Evolutionary conservation across 2,113 vertebrate genomes (phyloP).

Genomic region (Syngnathus typhle): DNA sequence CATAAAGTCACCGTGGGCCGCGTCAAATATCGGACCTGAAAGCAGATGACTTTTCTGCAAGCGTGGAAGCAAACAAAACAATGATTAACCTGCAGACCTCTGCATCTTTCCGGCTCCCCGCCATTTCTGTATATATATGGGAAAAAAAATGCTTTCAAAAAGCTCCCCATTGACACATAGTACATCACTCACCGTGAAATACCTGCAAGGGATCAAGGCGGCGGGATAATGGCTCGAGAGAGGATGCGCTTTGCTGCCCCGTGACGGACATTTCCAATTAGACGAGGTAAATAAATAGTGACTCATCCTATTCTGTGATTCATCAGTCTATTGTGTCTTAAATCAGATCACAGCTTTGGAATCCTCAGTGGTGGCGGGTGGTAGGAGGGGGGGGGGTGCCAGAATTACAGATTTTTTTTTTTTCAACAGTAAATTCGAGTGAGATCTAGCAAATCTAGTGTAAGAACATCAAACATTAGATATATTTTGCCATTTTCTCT

Average conservation of each 20-base stretch:
- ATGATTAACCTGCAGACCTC: slow-evolving; percentile 47
- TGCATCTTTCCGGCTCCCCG: slow-evolving; percentile 25
- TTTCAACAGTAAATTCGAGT: too few species aligned
- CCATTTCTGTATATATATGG: slow-evolving; percentile 12
- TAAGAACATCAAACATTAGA: too few species aligned
- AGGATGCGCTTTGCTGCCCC: slow-evolving; percentile 49
- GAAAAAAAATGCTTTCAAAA: background rate
- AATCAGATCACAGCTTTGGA: slow-evolving; percentile 57
- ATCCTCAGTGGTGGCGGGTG: background rate
- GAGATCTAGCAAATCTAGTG: too few species aligned
- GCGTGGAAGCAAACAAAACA: slow-evolving; percentile 12
- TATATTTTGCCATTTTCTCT: too few species aligned
- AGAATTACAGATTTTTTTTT: too few species aligned
- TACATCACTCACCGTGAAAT: slow-evolving; percentile 57
- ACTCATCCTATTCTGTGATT: slow-evolving; percentile 57
- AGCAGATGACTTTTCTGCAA: slow-evolving; percentile 20
- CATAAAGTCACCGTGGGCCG: slow-evolving; percentile 17
- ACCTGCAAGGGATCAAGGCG: slow-evolving; percentile 54
- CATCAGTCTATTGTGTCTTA: slow-evolving; percentile 59
- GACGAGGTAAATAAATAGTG: slow-evolving; percentile 69
- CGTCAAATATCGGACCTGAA: slow-evolving; percentile 28
- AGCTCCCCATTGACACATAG: slow-evolving; percentile 37
- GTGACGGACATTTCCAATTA: slow-evolving; percentile 75
- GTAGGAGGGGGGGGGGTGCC: background rate
- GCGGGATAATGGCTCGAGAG: slow-evolving; percentile 54